Evolutionary conservation across 2,113 vertebrate genomes (phyloP).

Genomic region (Triplophysa dalaica): DNA sequence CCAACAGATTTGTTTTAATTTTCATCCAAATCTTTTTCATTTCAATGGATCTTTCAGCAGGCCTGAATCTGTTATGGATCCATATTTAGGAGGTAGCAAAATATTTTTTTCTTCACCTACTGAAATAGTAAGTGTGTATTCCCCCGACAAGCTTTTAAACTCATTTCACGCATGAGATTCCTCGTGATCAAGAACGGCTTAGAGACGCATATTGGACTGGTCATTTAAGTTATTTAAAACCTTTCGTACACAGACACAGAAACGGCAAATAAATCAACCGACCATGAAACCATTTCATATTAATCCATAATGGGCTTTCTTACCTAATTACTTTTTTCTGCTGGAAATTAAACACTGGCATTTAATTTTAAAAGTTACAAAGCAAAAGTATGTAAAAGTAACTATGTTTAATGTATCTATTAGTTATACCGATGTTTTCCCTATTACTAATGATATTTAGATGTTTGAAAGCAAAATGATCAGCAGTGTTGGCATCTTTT

Average conservation of each 20-base stretch:
- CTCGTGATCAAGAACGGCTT: slow-evolving; percentile 18
- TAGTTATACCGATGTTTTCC: background rate
- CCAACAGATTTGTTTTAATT: too few species aligned
- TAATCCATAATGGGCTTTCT: background rate
- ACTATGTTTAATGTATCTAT: background rate
- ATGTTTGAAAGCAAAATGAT: slow-evolving; percentile 9
- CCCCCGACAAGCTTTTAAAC: slow-evolving; percentile 11
- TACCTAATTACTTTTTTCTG: background rate
- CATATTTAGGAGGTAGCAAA: background rate
- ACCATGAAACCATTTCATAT: slow-evolving; percentile 9
- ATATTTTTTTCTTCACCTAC: background rate
- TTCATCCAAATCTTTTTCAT: too few species aligned
- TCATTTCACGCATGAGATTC: slow-evolving; percentile 36
- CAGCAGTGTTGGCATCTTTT: background rate
- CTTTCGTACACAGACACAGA: background rate
- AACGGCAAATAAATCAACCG: background rate
- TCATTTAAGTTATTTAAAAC: slow-evolving; percentile 18
- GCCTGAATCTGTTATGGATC: background rate
- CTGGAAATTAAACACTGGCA: background rate
- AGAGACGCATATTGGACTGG: slow-evolving; percentile 11
- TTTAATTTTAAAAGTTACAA: background rate
- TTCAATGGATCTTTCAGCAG: background rate
- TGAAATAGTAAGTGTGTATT: slow-evolving; percentile 11
- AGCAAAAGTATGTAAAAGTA: background rate
- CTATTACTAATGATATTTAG: background rate